Conservation (phyloP, 37 sponge, comb jelly and placozoan genomes). For the Mnemiopsis leidyi region DNA sequence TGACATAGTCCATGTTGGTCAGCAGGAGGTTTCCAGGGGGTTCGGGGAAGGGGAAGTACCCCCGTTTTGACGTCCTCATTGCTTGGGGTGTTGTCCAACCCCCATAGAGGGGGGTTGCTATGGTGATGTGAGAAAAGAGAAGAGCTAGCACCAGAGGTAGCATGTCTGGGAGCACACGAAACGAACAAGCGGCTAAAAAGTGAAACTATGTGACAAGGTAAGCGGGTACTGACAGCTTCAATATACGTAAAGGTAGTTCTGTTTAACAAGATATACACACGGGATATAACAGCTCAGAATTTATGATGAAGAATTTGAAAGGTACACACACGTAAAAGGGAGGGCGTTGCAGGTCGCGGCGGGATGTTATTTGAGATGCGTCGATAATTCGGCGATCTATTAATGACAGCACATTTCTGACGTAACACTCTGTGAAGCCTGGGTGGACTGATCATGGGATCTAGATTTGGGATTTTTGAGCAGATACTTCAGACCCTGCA, state of each 20-base stretch:
- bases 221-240: background rate
- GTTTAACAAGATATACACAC: background rate
- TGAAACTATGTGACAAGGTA: too few species aligned
- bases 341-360: background rate
- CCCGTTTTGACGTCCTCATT: background rate
- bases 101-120: background rate
- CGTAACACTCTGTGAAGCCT: background rate
- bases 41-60: background rate
- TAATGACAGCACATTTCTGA: background rate
- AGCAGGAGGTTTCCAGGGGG: background rate
- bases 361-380: background rate
- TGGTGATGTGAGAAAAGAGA: background rate
- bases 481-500: too few species aligned
- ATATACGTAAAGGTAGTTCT: background rate
- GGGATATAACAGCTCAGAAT: background rate
- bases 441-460: background rate
- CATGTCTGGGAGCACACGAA: background rate
- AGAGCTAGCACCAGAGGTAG: background rate
- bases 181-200: background rate
- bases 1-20: background rate
- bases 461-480: too few species aligned
- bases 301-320: background rate
- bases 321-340: background rate
- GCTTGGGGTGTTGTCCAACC: background rate
- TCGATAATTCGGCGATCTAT: background rate